These are phyloP conservation scores for Myanophis thanlyinensis DNA, from an alignment of 2,113 vertebrate species.

Conservation along the genomic window DNA sequence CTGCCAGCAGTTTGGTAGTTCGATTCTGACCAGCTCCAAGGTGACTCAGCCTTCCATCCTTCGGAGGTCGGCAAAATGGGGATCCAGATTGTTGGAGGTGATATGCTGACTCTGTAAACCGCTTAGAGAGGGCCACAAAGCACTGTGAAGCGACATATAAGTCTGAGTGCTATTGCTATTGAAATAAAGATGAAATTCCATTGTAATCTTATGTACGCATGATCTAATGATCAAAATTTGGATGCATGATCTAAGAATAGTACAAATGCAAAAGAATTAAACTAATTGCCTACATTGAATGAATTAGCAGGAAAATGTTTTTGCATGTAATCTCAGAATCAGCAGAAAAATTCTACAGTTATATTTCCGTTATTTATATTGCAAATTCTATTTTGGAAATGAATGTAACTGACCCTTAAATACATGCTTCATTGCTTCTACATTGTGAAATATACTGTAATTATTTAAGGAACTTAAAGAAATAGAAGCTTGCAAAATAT, in stretches of 20 bases:
- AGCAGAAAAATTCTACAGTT: not conserved
- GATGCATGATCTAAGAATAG: not conserved
- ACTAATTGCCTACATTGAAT: not conserved
- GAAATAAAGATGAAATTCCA: not conserved
- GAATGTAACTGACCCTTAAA: not conserved
- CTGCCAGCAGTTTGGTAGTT: too few relatives aligned
- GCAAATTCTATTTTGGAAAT: not conserved
- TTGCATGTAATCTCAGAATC: not conserved
- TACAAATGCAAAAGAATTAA: not conserved
- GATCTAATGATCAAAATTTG: not conserved
- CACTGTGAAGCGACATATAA: too few relatives aligned
- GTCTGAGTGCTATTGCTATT: too few relatives aligned
- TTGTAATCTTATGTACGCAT: not conserved
- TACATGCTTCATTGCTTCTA: not conserved
- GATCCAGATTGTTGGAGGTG: too few relatives aligned
- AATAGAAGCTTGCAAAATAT: conserved; percentile 18
- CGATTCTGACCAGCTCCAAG: too few relatives aligned
- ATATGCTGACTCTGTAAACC: too few relatives aligned
- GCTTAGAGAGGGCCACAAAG: too few relatives aligned
- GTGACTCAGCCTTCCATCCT: too few relatives aligned
- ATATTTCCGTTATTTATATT: not conserved
- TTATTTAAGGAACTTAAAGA: not conserved
- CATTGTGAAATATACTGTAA: not conserved
- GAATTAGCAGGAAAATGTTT: not conserved
- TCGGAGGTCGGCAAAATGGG: too few relatives aligned